These are phyloP conservation scores for Amia ocellicauda DNA, from an alignment of 2,113 vertebrate genomes.

Conservation along the genomic window DNA sequence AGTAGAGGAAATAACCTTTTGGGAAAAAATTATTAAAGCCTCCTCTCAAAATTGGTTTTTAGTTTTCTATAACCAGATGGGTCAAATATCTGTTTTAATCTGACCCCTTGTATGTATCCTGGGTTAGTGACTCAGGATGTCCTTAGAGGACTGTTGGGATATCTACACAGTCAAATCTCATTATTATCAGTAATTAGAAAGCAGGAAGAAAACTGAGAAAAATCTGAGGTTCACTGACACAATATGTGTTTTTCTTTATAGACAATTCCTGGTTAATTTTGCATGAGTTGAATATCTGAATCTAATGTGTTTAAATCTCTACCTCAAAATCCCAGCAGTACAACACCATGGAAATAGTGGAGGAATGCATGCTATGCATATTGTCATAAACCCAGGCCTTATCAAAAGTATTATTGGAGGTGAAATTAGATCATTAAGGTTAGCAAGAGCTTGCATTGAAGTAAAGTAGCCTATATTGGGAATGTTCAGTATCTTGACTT, in stretches of 20 bases:
- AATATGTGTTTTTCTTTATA: slow-evolving; percentile 17
- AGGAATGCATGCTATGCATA: slow-evolving; percentile 57
- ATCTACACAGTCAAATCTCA: neutral
- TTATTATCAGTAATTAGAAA: neutral
- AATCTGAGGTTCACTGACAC: slow-evolving; percentile 18
- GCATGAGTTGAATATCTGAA: slow-evolving; percentile 16
- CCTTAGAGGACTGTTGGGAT: neutral
- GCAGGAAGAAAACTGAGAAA: neutral
- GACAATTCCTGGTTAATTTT: slow-evolving; percentile 23
- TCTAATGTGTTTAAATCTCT: slow-evolving; percentile 24
- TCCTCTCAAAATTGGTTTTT: too few relatives aligned
- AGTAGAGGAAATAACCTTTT: too few relatives aligned
- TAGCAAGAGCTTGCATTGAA: slow-evolving; percentile 51
- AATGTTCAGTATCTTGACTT: slow-evolving; percentile 61
- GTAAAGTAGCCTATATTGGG: slow-evolving; percentile 53
- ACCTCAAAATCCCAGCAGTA: slow-evolving; percentile 14
- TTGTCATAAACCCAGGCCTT: slow-evolving; percentile 44
- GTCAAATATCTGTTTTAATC: too few relatives aligned
- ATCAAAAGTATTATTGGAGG: slow-evolving; percentile 48
- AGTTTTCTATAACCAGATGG: too few relatives aligned
- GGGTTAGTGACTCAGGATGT: too few relatives aligned
- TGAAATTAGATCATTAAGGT: slow-evolving; percentile 58
- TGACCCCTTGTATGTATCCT: too few relatives aligned
- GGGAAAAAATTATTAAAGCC: too few relatives aligned
- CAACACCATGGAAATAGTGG: slow-evolving; percentile 16